Percentiles rank a stretch among this genome's conserved stretches.
Evolutionary conservation across 2,888 invertebrate genomes (phyloP).

Genomic region (Heteromurus nitidus): DNA sequence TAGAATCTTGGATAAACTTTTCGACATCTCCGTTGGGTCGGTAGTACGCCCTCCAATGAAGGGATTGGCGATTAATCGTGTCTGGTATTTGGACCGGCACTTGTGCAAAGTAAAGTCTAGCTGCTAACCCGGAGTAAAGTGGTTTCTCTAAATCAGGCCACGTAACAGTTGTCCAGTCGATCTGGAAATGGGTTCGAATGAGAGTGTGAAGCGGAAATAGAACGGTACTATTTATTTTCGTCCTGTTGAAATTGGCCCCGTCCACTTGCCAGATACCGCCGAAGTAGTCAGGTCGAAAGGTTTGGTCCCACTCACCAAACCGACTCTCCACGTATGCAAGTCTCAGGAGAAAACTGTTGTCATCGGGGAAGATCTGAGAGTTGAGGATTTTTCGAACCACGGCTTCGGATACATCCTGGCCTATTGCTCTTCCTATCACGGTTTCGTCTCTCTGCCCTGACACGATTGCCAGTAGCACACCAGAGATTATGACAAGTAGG

Average conservation of each 20-base stretch:
- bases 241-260: conserved; percentile 26
- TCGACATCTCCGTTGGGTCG: conserved; percentile 18
- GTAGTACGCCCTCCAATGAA: conserved; percentile 51
- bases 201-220: background rate
- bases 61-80: conserved; percentile 44
- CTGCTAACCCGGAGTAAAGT: conserved; percentile 60
- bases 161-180: conserved; percentile 35
- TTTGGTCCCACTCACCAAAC: conserved; percentile 47
- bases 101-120: conserved; percentile 45
- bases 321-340: conserved; percentile 53
- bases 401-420: conserved; percentile 59
- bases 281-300: conserved; percentile 33
- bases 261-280: conserved; percentile 67
- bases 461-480: background rate
- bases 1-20: background rate
- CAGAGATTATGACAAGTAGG: background rate
- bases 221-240: conserved; percentile 7
- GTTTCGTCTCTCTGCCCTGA: conserved; percentile 23
- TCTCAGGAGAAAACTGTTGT: conserved; percentile 52
- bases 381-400: conserved; percentile 27
- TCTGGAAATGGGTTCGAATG: conserved; percentile 35
- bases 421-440: conserved; percentile 8
- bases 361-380: conserved; percentile 45
- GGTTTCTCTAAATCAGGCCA: conserved; percentile 47
- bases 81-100: conserved; percentile 47